These are phyloP conservation scores for Pomacea canaliculata DNA, from an alignment of 2,888 invertebrate genomes.

Conservation along the genomic window DNA sequence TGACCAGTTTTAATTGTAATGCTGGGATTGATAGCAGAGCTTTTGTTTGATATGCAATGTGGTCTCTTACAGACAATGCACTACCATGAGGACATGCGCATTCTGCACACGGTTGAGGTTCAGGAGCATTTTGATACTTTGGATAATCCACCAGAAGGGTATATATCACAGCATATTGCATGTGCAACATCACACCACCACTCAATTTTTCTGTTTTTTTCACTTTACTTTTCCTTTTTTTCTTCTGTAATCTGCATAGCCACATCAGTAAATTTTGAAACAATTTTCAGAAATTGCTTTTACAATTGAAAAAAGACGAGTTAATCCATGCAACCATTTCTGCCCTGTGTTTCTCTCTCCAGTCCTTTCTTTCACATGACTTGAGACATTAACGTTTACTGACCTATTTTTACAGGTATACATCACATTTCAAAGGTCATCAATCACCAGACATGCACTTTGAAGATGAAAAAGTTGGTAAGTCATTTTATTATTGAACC, in stretches of 20 bases:
- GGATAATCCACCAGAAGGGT: constrained; percentile 39
- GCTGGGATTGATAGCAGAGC: too few species aligned
- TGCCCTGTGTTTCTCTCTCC: too few species aligned
- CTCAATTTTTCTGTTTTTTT: too few species aligned
- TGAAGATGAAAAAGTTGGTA: constrained; percentile 8
- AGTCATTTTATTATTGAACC: background rate
- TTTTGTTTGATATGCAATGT: background rate
- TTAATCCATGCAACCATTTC: too few species aligned
- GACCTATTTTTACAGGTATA: constrained; percentile 7
- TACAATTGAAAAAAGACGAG: too few species aligned
- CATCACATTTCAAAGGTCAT: constrained; percentile 4
- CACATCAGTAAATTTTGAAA: too few species aligned
- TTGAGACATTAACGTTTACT: background rate
- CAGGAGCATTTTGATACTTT: constrained; percentile 44
- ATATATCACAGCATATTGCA: constrained; percentile 21
- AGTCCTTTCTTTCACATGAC: too few species aligned
- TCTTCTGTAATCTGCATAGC: too few species aligned
- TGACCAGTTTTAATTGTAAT: too few species aligned
- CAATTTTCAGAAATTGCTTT: too few species aligned
- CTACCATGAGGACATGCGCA: constrained; percentile 40
- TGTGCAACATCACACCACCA: too few species aligned
- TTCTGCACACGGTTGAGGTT: constrained; percentile 44
- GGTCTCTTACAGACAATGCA: constrained; percentile 39
- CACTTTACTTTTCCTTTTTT: too few species aligned
- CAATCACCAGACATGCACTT: background rate